Base-by-base conservation (phyloP, 2,888 invertebrate species). In the Plutella xylostella region DNA sequence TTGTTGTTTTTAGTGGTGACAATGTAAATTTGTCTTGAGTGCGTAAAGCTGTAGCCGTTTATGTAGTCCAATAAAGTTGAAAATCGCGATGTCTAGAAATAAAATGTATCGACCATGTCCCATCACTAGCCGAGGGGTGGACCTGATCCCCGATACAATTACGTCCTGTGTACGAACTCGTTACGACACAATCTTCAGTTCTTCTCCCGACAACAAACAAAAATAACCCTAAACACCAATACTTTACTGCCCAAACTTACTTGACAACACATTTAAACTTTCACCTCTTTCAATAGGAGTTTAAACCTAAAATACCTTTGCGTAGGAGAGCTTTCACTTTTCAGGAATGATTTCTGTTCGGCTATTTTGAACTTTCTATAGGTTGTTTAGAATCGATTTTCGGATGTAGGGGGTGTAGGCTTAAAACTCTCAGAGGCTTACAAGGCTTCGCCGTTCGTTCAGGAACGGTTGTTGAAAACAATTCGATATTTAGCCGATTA, bases 401-500 rank as follows among this genome's bases (percentile, higher is more conserved):
- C 72, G 63, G 62, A 71, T 76, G 74, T 72, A 69, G n/a, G n/a
- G n/a, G n/a, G n/a, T 64, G 70, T 69, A 72, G 77, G 80, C 79
- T 80, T 82, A 80, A 77, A 77, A 80, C 77, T 80, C 75, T 72
- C 65, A 70, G 65, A 76, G 76, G 71, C 61, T 63, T 62, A 60
- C 61, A 59, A 66, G 69, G 73, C 67, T 73, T 76, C 72, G 70
- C 71, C 14, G 14, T 25, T 15, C 25, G 25, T 25, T 12, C 37
- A 12, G 69, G 67, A 75, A 83, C 82, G 80, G 80, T 39, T 39
- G 39, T 80, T 66, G 78, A 70, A 72, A 76, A 75, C 79, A 71
- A 76, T 82, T 78, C 79, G 75, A 82, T 82, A 82, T 79, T 82
- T 72, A 82, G 79, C 73, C 78, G 82, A 80, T 82, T 83, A 83